Evolutionary conservation across 2,797 vertebrate genomes (phyloP), one percentile per base, ranked within the genome.

Genomic region (Novumbra hubbsi): DNA sequence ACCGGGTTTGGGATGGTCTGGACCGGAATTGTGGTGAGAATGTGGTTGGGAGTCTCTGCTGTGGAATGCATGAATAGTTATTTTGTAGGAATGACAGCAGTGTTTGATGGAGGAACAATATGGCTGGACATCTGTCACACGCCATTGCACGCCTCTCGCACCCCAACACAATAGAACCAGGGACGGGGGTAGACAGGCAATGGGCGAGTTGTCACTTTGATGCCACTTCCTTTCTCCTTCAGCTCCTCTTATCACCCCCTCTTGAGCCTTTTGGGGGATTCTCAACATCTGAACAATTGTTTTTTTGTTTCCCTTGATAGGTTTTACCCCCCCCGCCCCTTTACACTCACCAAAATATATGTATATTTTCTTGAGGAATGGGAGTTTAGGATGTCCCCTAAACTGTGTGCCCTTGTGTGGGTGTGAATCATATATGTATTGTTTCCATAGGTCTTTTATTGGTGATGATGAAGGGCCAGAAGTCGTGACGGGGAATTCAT

Each of bases 91-190:
- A 49, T 68, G 32, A 73, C 64, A 24, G 27, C 49, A 72, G 76
- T 76, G 48, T 74, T 81, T 75, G 73, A 75, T 72, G 72, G 74
- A 60, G 70, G 71, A 64, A 86, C 83, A 85, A 84, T 80, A 66
- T 78, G 67, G 71, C 80, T 1, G 71, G 83, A 82, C 80, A 85
- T 86, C 81, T 89, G 85, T 86, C 85, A 86, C 84, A 86, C 63
- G 66, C 79, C 73, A 70, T 76, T 30, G 73, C 76, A 79, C 76
- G 75, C 71, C 81, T 81, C 76, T 75, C 50, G 34, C 34, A 75
- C 80, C 69, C 68, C 41, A 57, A 79, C 45, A 86, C 82, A 85
- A 85, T 77, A 62, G 75, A 55, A 70, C 71, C 73, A 57, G 64
- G 70, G 57, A 52, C 1, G 60, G 78, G 76, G 73, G 79, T 55